Evolutionary conservation across 2,113 vertebrate species (phyloP).

Genomic region (Todiramphus chloris): DNA sequence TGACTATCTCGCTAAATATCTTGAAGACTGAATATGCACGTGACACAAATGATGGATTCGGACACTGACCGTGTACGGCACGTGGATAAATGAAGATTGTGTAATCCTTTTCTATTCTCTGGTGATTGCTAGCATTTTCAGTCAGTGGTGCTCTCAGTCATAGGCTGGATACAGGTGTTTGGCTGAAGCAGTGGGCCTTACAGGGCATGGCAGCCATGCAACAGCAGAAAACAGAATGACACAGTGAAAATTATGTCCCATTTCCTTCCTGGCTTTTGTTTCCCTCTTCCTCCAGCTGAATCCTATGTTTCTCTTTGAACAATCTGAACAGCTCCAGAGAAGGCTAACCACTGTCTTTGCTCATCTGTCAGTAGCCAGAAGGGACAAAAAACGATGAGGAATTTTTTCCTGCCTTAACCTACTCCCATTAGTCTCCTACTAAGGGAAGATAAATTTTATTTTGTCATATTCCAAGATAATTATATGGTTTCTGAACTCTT

Average conservation of each 20-base stretch:
- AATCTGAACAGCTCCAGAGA: neutral
- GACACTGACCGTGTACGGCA: neutral
- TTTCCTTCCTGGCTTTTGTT: slow-evolving; percentile 12
- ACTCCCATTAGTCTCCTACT: neutral
- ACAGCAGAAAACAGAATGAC: neutral
- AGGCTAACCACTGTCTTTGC: neutral
- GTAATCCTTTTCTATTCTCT: neutral
- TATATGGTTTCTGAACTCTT: neutral
- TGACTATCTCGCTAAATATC: neutral
- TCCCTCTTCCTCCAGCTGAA: neutral
- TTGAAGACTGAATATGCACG: neutral
- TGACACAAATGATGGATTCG: neutral
- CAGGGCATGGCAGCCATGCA: neutral
- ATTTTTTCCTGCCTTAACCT: neutral
- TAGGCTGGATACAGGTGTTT: neutral
- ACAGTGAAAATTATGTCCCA: neutral
- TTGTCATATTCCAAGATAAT: neutral
- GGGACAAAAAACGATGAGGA: neutral
- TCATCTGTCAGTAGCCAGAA: neutral
- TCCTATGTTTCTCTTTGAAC: neutral
- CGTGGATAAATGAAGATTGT: neutral
- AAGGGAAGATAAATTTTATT: neutral
- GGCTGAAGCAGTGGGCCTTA: neutral
- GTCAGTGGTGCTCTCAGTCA: neutral
- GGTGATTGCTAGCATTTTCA: neutral